phyloP scores from a whole-genome alignment of 2,888 invertebrate species.

The Catocala sponsa region DNA sequence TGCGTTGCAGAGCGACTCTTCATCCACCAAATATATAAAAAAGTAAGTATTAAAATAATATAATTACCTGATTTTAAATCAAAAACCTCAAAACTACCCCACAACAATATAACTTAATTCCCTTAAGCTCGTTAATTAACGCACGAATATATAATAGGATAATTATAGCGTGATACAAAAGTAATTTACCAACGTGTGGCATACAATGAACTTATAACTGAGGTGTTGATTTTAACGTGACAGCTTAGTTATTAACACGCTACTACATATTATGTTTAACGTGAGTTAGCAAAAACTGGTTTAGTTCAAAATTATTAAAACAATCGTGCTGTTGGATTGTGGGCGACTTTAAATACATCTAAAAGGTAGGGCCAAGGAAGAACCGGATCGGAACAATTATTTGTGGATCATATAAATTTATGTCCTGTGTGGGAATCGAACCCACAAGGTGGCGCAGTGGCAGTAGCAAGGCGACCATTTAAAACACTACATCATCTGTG shows the following conservation, averaged over 20 bases:
- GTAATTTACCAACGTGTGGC: background rate
- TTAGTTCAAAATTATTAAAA: background rate
- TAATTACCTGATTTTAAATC: background rate
- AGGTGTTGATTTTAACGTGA: conserved; percentile 26
- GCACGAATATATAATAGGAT: background rate
- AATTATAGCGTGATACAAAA: conserved; percentile 10
- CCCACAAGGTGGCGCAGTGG: too few relatives aligned
- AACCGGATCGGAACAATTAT: too few relatives aligned
- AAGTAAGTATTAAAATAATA: too few relatives aligned
- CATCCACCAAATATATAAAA: too few relatives aligned
- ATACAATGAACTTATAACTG: conserved; percentile 10
- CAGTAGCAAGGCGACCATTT: too few relatives aligned
- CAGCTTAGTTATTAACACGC: conserved; percentile 26
- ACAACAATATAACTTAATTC: background rate
- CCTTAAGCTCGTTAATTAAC: background rate
- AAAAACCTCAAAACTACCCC: background rate
- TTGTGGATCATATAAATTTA: too few relatives aligned
- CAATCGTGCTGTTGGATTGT: too few relatives aligned
- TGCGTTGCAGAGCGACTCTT: too few relatives aligned
- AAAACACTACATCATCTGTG: too few relatives aligned
- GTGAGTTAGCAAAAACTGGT: conserved; percentile 2
- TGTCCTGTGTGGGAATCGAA: too few relatives aligned
- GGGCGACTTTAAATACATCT: too few relatives aligned
- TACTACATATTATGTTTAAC: conserved; percentile 9
- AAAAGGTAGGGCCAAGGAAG: too few relatives aligned